These are phyloP conservation scores for Neelides folsomi DNA, from an alignment of 2,888 invertebrate species.

Conservation along the genomic window DNA sequence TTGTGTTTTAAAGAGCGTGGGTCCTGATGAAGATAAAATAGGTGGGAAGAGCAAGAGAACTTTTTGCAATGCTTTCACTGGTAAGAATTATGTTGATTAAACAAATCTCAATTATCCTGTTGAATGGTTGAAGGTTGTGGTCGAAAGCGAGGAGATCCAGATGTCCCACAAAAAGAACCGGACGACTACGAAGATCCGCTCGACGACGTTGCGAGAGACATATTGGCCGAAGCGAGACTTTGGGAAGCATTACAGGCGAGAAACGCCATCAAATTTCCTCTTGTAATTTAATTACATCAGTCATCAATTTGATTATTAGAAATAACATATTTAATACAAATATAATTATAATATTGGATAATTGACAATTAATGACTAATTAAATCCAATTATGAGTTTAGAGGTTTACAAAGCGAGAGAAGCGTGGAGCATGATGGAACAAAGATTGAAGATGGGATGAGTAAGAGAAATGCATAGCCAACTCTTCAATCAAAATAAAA, in stretches of 20 bases:
- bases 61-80: slow-evolving; percentile 79
- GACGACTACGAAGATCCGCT: slow-evolving; percentile 39
- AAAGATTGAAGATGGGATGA: no score
- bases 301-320: not conserved
- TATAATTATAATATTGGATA: no score
- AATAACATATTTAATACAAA: no score
- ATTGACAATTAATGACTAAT: no score
- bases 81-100: slow-evolving; percentile 44
- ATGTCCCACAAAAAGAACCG: slow-evolving; percentile 5
- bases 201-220: slow-evolving; percentile 61
- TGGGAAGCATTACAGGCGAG: slow-evolving; percentile 62
- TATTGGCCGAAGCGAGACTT: slow-evolving; percentile 61
- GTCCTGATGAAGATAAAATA: slow-evolving; percentile 41
- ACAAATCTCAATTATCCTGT: no score
- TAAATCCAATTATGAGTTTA: no score
- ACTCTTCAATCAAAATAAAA: no score
- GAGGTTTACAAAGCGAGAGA: no score
- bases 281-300: slow-evolving; percentile 5
- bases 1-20: no score
- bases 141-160: slow-evolving; percentile 17
- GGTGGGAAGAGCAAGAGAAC: slow-evolving; percentile 49
- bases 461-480: no score
- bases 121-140: slow-evolving; percentile 15
- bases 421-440: no score
- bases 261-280: slow-evolving; percentile 19